phyloP scores from a whole-genome alignment of 2,113 vertebrate species.

The Toxotes jaculatrix region DNA sequence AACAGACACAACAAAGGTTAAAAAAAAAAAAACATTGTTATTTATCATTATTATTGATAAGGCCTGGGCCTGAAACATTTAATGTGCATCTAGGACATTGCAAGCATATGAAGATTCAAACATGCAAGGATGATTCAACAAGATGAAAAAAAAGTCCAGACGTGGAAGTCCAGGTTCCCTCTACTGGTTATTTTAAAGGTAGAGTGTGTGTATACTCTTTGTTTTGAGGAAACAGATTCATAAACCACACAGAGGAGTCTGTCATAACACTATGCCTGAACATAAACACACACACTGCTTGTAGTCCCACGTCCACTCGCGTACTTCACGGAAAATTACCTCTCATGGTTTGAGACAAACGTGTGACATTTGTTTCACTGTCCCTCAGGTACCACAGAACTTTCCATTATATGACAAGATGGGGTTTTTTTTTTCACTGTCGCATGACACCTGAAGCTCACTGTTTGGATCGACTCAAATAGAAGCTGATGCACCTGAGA shows the following conservation, averaged over 20 bases:
- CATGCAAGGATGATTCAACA: neutral
- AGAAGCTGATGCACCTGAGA: slow-evolving; percentile 44
- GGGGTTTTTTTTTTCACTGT: neutral
- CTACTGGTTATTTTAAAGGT: slow-evolving; percentile 5
- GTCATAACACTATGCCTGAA: neutral
- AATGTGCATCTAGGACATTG: neutral
- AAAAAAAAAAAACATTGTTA: neutral
- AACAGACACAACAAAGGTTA: slow-evolving; percentile 23
- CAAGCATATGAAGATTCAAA: neutral
- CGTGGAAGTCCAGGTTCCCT: slow-evolving; percentile 39
- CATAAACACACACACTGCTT: slow-evolving; percentile 1
- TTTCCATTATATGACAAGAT: neutral
- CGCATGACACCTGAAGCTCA: slow-evolving; percentile 9
- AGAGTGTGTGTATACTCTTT: neutral
- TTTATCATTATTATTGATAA: neutral
- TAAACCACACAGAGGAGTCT: neutral
- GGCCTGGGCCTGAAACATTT: neutral
- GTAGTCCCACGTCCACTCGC: slow-evolving; percentile 8
- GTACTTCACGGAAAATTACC: neutral
- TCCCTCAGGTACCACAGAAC: neutral
- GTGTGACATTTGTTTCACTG: slow-evolving; percentile 6
- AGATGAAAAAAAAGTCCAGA: slow-evolving; percentile 13
- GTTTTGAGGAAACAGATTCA: slow-evolving; percentile 45
- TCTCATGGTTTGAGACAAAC: slow-evolving; percentile 4
- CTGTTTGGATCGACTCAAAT: slow-evolving; percentile 5